Conservation (phyloP, 2,113 vertebrate genomes). For the Raja brachyura region DNA sequence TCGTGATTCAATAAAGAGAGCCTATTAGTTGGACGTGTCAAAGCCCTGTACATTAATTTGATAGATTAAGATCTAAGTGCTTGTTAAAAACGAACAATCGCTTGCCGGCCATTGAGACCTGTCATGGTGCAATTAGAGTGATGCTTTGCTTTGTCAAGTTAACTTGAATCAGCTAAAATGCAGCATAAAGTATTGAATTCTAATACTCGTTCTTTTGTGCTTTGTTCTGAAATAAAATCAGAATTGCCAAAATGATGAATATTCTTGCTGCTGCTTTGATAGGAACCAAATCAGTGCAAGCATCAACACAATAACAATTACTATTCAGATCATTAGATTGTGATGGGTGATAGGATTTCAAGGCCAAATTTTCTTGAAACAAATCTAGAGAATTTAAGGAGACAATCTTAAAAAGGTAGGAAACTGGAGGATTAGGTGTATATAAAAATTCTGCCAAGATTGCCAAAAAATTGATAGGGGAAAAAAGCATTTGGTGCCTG, state of each 20-base stretch:
- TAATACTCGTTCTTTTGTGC: background rate
- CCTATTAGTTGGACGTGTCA: background rate
- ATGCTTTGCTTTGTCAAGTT: background rate
- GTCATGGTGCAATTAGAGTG: background rate
- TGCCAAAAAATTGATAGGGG: too few species aligned
- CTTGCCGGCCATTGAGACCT: background rate
- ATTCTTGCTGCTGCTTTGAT: background rate
- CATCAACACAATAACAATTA: background rate
- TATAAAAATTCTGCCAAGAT: background rate
- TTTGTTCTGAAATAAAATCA: slow-evolving; percentile 12
- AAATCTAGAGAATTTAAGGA: background rate
- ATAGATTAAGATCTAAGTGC: background rate
- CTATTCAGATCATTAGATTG: background rate
- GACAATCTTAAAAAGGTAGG: background rate
- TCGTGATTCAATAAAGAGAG: background rate
- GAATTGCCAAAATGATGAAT: background rate
- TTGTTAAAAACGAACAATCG: background rate
- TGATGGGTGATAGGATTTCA: too few species aligned
- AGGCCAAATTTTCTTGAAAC: background rate
- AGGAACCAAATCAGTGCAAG: background rate
- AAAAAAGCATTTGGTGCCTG: too few species aligned
- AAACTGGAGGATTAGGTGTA: background rate
- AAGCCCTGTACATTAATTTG: background rate
- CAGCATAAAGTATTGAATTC: background rate
- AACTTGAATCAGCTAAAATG: too few species aligned